phyloP scores from a whole-genome alignment of 2,888 invertebrate species.

The Pseudanteris insignis region DNA sequence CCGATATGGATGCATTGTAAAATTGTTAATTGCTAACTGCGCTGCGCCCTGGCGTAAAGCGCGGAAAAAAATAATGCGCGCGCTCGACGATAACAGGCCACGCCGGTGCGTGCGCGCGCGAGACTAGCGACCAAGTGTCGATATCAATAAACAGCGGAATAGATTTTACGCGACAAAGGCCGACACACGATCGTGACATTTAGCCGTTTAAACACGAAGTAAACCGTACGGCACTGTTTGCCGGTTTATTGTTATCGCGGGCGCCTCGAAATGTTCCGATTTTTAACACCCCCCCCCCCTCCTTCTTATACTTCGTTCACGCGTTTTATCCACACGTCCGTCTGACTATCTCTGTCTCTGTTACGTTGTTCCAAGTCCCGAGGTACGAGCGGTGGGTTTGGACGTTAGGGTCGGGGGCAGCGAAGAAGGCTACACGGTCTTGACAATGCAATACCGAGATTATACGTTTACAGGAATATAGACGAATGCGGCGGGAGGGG shows the following conservation, averaged over 20 bases:
- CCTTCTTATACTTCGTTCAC: too few relatives aligned
- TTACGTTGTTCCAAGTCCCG: too few relatives aligned
- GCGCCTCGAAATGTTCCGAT: constrained; percentile 14
- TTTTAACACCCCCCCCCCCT: too few relatives aligned
- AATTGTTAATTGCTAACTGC: too few relatives aligned
- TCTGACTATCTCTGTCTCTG: too few relatives aligned
- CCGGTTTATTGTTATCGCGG: constrained; percentile 36
- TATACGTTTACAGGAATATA: constrained; percentile 40
- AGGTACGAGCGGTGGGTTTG: too few relatives aligned
- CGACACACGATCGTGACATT: constrained; percentile 31
- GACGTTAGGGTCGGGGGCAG: too few relatives aligned
- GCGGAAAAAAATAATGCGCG: too few relatives aligned
- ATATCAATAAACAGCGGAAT: constrained; percentile 18
- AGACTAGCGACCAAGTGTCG: constrained; percentile 11
- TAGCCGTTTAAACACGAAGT: constrained; percentile 36
- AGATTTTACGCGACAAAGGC: constrained; percentile 33
- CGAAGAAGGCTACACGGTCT: constrained; percentile 14
- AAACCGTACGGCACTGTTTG: constrained; percentile 22
- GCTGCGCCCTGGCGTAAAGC: too few relatives aligned
- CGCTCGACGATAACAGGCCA: too few relatives aligned
- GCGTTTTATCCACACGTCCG: too few relatives aligned
- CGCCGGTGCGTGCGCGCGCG: background rate
- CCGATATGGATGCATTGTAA: too few relatives aligned
- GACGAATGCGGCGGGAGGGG: constrained; percentile 15
- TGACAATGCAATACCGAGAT: constrained; percentile 42